Evolutionary conservation across 35 echinoderm and acorn worm genomes (phyloP), one percentile per base, ranked within the genome.

Genomic region (Diadema setosum): DNA sequence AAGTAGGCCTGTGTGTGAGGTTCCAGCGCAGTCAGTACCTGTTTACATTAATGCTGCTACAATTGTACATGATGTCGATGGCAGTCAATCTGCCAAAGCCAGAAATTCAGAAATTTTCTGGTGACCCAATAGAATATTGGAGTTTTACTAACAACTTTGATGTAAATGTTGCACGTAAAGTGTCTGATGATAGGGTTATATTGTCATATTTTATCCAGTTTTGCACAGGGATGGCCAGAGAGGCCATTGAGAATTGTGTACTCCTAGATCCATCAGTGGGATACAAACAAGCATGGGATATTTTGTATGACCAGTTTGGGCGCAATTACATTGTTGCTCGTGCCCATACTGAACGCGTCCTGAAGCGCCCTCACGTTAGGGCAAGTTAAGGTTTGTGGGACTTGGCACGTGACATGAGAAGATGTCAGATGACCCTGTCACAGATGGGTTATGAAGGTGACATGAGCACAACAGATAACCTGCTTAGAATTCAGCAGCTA

Each of bases 201-300:
- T 48, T 90, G 30, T 57, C 60, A 12, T 94, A 94, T 30, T 40
- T 94, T 2, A 82, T 90, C 32, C 93, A 94, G 37, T 90, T 90
- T 45, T 94, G 93, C 30, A 42, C 27, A 17, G 82, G 87, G 9
- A 94, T 90, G 41, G 91, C 91, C 41, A 5, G 56, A 41, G 55
- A 60, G 4, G 50, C 45, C 5, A 81, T 42, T 16, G 25, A 81
- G 7, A 81, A 39, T n/a, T 46, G n/a, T n/a, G n/a, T n/a, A n/a
- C n/a, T n/a, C n/a, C n/a, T n/a, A n/a, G n/a, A n/a, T n/a, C n/a
- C n/a, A n/a, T n/a, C n/a, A n/a, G n/a, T n/a, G n/a, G n/a, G n/a
- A n/a, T n/a, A n/a, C n/a, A n/a, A n/a, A n/a, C n/a, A n/a, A n/a
- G n/a, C n/a, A n/a, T n/a, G n/a, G n/a, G n/a, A n/a, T n/a, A n/a